Base-by-base conservation (phyloP, 2,113 vertebrate species). In the Phasianus colchicus region DNA sequence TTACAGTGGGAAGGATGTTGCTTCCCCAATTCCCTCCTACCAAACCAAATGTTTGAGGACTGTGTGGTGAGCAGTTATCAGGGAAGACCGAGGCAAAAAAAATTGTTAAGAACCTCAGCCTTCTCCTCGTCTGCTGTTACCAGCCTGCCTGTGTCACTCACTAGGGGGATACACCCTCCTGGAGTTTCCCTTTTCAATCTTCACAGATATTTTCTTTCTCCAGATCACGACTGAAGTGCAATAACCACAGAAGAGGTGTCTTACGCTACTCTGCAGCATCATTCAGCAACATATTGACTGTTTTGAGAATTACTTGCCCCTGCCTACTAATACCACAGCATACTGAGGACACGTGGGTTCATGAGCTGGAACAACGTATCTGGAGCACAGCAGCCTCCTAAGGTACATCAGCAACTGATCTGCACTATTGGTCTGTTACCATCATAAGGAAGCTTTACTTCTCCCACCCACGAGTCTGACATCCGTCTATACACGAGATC, bases 341-440 rank as follows among this genome's bases (percentile, higher is more conserved):
- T 1, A 16, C 50, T 17, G 25, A 22, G 27, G 43, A 32, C 42
- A 7, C 1, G 0, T 2, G 36, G 2, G 71, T 17, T 52, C 2
- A 1, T 2, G 38, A 2, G 71, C 29, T 52, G 52, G 57, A 24
- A 2, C 20, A 5, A 4, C 1, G 0, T 2, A 19, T 2, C 11
- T 7, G 19, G 38, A 47, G 63, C 57, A 38, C 42, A 19, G 61
- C 11, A 36, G 27, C 13, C 48, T 36, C 16, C 8, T 7, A 19
- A 30, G 20, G 36, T 16, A 17, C 43, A 5, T 1, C 0, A 60
- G 29, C 57, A 78, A 18, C 24, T 12, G 30, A 43, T 21, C 30
- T 3, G 19, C 40, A 4, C 18, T 38, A 34, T 16, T 3, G 19
- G 63, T 10, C 9, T 34, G 63, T 18, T 40, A 22, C n/a, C 43